Conservation (phyloP, 2,113 vertebrate genomes). For the Tragelaphus imberbis region DNA sequence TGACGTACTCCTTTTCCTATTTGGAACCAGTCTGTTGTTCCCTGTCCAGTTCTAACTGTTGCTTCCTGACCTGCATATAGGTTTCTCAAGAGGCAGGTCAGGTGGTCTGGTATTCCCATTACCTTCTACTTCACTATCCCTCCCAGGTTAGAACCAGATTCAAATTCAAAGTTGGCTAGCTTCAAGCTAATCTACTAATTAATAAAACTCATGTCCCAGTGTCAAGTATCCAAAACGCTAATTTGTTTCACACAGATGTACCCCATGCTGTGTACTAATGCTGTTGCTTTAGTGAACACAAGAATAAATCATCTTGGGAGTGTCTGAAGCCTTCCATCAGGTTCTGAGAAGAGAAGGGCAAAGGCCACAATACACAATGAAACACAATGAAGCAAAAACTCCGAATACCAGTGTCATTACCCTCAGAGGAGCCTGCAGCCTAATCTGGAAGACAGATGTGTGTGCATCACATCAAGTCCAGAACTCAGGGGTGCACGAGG, state of each 20-base stretch:
- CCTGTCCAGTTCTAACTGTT: no score
- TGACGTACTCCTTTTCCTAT: no score
- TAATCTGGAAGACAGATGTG: not conserved
- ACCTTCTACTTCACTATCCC: not conserved
- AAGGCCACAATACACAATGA: not conserved
- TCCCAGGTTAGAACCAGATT: not conserved
- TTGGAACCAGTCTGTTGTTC: no score
- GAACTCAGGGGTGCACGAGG: conserved; percentile 23
- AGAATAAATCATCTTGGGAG: not conserved
- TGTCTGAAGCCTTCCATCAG: not conserved
- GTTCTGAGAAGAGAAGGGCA: not conserved
- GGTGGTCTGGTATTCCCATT: no score
- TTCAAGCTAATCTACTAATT: not conserved
- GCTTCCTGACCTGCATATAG: no score
- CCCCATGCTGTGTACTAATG: not conserved
- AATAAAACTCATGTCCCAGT: not conserved
- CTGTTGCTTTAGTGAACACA: not conserved
- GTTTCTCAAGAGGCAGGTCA: no score
- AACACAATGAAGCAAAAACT: not conserved
- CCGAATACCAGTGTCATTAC: not conserved
- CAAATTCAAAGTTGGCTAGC: not conserved
- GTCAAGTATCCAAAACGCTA: not conserved
- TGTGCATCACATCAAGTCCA: not conserved
- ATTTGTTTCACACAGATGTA: not conserved
- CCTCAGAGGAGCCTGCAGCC: not conserved